Percentiles rank a stretch among this genome's conserved stretches.
Evolutionary conservation across 2,113 vertebrate genomes (phyloP).

Genomic region (Apus apus): DNA sequence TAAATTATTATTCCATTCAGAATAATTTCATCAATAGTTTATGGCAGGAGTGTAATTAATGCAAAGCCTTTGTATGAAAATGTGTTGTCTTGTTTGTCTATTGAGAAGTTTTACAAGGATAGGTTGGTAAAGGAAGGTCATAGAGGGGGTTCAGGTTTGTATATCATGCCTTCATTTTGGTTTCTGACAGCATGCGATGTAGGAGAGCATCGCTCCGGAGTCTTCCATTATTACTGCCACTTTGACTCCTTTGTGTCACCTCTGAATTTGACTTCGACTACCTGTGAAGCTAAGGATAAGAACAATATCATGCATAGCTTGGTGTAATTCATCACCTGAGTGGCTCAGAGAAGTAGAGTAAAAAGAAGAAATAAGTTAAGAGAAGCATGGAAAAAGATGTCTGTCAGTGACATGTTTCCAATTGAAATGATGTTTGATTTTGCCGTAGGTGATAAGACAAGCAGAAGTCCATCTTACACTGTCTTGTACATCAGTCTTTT

Average conservation of each 20-base stretch:
- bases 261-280: background rate
- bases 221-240: background rate
- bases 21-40: background rate
- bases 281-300: background rate
- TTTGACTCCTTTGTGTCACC: background rate
- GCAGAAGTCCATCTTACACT: rapidly evolving
- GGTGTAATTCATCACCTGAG: background rate
- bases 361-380: background rate
- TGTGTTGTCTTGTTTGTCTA: background rate
- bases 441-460: background rate
- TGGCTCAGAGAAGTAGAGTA: background rate
- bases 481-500: background rate
- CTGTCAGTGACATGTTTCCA: background rate
- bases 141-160: background rate
- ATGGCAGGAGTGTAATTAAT: background rate
- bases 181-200: rapidly evolving
- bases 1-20: background rate
- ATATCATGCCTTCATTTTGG: background rate
- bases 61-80: background rate
- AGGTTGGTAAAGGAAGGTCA: background rate
- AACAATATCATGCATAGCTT: background rate
- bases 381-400: background rate
- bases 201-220: rapidly evolving
- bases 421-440: background rate
- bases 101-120: background rate